A percentile compares a stretch with the other conserved stretches of the same genome.
Evolutionary conservation across 1,140 invertebrate species (phyloP).

Genomic region (Aphaenogaster rudis): DNA sequence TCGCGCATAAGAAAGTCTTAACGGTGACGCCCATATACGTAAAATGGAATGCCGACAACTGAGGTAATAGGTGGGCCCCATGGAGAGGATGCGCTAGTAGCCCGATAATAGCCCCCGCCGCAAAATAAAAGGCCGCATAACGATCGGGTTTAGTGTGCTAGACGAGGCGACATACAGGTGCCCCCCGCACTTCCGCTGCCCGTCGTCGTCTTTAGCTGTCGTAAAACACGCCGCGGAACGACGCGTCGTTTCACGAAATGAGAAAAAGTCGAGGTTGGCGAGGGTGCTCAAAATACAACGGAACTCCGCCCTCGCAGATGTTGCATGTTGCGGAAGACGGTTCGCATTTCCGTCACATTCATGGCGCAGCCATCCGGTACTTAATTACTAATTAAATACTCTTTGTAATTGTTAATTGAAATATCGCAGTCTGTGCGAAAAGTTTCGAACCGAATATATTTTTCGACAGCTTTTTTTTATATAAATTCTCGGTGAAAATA

Average conservation of each 20-base stretch:
- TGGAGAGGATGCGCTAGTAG: constrained; percentile 7
- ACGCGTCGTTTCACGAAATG: constrained; percentile 31
- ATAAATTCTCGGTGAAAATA: background rate
- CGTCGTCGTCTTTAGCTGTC: constrained; percentile 16
- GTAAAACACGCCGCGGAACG: constrained; percentile 37
- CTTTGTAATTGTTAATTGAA: constrained; percentile 25
- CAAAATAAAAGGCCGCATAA: constrained; percentile 59
- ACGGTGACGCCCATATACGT: constrained; percentile 13
- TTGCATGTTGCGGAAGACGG: background rate
- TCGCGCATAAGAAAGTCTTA: background rate
- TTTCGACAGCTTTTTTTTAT: background rate
- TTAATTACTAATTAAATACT: constrained; percentile 32
- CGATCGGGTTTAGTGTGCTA: constrained; percentile 48
- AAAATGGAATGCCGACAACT: background rate
- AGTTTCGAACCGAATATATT: background rate
- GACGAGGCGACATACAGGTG: background rate
- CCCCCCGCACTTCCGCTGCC: background rate
- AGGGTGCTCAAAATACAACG: background rate
- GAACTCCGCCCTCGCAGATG: background rate
- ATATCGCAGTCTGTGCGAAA: background rate
- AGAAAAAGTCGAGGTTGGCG: constrained; percentile 27
- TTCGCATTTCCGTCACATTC: background rate
- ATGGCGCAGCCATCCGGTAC: background rate
- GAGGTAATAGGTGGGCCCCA: background rate
- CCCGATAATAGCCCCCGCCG: constrained; percentile 18